phyloP scores from a whole-genome alignment of 2,888 invertebrate species.

The Eilema caniola region DNA sequence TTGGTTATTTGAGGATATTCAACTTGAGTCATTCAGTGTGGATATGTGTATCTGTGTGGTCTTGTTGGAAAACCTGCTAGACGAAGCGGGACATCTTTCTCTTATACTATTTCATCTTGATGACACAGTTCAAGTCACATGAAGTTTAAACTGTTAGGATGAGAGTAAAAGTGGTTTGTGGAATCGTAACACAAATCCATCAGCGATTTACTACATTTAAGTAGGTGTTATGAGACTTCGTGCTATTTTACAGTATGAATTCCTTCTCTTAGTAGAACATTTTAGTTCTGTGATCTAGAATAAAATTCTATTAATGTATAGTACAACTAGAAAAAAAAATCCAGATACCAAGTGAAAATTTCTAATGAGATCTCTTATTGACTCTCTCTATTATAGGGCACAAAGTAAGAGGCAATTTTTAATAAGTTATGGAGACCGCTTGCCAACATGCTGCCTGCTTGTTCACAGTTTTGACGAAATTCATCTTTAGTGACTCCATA shows the following conservation, averaged over 20 bases:
- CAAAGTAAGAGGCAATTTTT: too few species aligned
- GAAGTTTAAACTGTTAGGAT: slow-evolving; percentile 31
- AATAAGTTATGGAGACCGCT: too few species aligned
- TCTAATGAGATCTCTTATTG: too few species aligned
- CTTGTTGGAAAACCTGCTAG: slow-evolving; percentile 53
- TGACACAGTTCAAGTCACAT: slow-evolving; percentile 34
- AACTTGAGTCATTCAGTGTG: not conserved
- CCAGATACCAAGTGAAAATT: too few species aligned
- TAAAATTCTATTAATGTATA: not conserved
- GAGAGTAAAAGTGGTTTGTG: slow-evolving; percentile 45
- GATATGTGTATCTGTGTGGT: not conserved
- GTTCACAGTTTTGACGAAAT: too few species aligned
- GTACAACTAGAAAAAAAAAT: too few species aligned
- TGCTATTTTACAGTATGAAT: not conserved
- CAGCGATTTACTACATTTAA: slow-evolving; percentile 17
- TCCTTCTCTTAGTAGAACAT: not conserved
- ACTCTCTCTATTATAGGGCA: too few species aligned
- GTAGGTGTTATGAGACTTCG: not conserved
- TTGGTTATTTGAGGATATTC: not conserved
- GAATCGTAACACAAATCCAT: slow-evolving; percentile 21
- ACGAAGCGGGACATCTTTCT: slow-evolving; percentile 47
- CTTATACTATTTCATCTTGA: slow-evolving; percentile 38
- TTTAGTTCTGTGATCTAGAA: not conserved
- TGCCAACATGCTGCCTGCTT: too few species aligned
- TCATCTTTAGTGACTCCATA: too few species aligned